Evolutionary conservation across 2,113 vertebrate species (phyloP).

Genomic region (Philantomba maxwellii): DNA sequence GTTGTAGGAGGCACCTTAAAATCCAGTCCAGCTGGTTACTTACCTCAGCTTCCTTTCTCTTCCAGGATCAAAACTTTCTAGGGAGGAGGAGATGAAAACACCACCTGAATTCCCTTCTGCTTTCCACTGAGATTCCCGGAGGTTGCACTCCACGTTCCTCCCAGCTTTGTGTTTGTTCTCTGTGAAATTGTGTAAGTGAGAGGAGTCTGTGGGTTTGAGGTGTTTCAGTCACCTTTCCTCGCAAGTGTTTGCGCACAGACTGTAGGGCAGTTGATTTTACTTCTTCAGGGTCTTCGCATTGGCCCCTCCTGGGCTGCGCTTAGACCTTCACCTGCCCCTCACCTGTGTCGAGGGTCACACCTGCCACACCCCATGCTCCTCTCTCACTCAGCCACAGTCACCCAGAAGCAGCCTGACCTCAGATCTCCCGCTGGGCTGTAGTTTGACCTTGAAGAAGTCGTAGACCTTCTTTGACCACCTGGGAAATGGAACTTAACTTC

Average conservation of each 20-base stretch:
- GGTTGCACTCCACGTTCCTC: fast-evolving
- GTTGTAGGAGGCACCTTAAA: neutral
- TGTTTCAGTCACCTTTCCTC: neutral
- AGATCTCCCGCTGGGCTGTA: neutral
- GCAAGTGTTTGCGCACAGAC: fast-evolving
- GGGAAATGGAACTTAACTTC: neutral
- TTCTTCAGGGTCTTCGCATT: fast-evolving
- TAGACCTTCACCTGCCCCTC: fast-evolving
- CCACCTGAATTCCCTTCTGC: neutral
- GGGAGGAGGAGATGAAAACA: neutral
- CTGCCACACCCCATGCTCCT: fast-evolving
- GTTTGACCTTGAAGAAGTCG: neutral
- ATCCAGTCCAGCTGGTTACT: neutral
- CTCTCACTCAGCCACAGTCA: neutral
- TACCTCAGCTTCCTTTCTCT: neutral
- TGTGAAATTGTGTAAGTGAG: neutral
- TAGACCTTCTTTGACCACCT: neutral
- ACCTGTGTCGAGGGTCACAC: fast-evolving
- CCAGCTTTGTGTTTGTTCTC: neutral
- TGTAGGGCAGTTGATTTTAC: neutral
- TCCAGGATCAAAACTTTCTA: neutral
- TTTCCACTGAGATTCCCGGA: neutral
- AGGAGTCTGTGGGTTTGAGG: neutral
- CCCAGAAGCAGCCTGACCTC: neutral
- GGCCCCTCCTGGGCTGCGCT: neutral